Evolutionary conservation across 1,140 invertebrate genomes (phyloP).

Genomic region (Habropoda laboriosa): DNA sequence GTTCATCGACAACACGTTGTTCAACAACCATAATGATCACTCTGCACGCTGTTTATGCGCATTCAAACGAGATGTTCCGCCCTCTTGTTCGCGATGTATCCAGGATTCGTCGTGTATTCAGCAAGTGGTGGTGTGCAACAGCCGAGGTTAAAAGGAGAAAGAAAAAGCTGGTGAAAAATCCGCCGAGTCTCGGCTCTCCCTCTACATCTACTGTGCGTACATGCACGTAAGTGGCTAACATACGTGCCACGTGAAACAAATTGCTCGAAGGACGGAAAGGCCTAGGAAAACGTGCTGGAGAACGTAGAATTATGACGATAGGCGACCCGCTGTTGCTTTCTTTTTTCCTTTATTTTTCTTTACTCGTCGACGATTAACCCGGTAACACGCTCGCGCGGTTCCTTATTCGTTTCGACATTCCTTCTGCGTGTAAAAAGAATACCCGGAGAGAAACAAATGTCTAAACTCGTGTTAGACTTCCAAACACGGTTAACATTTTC

Average conservation of each 20-base stretch:
- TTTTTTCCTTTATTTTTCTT: too few relatives aligned
- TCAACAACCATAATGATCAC: neutral
- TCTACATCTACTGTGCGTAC: conserved; percentile 1
- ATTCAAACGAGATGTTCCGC: neutral
- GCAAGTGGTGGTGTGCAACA: neutral
- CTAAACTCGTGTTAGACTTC: too few relatives aligned
- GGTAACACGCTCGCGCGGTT: neutral
- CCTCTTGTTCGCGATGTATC: neutral
- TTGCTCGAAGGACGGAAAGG: conserved; percentile 13
- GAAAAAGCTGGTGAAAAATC: conserved; percentile 17
- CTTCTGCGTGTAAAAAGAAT: neutral
- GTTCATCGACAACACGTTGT: neutral
- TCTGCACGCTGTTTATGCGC: too few relatives aligned
- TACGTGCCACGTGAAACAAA: conserved; percentile 38
- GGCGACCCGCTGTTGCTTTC: conserved; percentile 7
- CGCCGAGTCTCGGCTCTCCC: neutral
- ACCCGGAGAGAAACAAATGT: too few relatives aligned
- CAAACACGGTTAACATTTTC: neutral
- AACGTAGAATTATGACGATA: conserved; percentile 26
- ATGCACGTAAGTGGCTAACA: conserved; percentile 4
- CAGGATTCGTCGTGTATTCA: conserved; percentile 33
- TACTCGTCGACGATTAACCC: neutral
- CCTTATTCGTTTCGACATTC: neutral
- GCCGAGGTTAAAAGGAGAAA: neutral
- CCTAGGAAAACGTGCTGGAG: neutral